Base-by-base conservation (phyloP, 2,888 invertebrate genomes). In the Drosophila barbarae region DNA sequence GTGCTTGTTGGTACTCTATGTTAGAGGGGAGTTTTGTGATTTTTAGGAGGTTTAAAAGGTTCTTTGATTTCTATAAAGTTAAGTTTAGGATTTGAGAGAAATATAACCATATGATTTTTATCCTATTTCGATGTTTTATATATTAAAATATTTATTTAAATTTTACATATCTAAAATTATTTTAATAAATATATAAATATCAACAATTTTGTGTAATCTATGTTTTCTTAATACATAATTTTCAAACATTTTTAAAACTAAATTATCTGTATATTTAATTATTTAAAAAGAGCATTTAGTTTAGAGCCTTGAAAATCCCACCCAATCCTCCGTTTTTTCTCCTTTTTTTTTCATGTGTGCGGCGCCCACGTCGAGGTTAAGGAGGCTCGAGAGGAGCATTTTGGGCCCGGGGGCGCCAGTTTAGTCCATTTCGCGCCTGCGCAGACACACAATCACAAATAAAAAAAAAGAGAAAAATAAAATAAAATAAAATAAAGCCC, bases 401-500 rank as follows among this genome's bases (percentile, higher is more conserved):
- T 41, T 85, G 78, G 80, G 80, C 82, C 86, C 83, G 73, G 82
- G 86, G 87, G 87, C 87, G 87, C 87, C 87, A 85, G 74, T 71
- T 63, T 51, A 60, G 61, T 67, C 67, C 59, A 68, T 67, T 80
- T 80, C 83, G 85, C 84, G 76, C 77, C 80, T 82, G 84, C 83
- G 84, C 83, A 61, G 51, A 61, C 61, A 51, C 32, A 39, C 42
- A 32, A 26, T 23, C 46, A 18, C 58, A 58, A 55, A 58, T 34
- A 58, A 28, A 26, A 32, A 4, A 2, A 5, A 32, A 10, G 8
- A 21, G 10, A 26, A 32, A 32, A 42, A 26, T 15, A n/a, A 42
- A 42, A 42, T 18, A 21, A 44, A 13, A 10, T 0, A 5, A 6
- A 36, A 36, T 0, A 6, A 26, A 46, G 8, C 7, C 26, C 21